phyloP scores from a whole-genome alignment of 2,888 invertebrate genomes.

The Euzetes globulus region DNA sequence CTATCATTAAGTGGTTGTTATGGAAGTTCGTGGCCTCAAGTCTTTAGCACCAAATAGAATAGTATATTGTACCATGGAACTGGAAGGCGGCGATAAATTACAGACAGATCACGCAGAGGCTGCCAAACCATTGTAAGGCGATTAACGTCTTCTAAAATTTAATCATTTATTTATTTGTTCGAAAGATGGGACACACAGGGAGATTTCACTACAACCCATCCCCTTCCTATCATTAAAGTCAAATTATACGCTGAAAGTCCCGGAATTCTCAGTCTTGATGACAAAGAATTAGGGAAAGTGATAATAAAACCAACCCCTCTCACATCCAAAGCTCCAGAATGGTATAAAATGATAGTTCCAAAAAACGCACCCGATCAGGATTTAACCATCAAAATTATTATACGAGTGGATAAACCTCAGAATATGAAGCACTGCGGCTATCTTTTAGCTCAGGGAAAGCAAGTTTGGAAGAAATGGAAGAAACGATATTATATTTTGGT shows the following conservation, averaged over 20 bases:
- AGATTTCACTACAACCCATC: slow-evolving; percentile 96
- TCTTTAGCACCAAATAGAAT: slow-evolving; percentile 93
- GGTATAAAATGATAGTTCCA: slow-evolving; percentile 94
- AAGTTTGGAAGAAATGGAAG: slow-evolving; percentile 99
- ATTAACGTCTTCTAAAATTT: background rate
- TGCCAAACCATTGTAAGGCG: slow-evolving; percentile 86
- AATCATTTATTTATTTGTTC: background rate
- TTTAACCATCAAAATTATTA: slow-evolving; percentile 90
- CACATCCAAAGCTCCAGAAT: slow-evolving; percentile 62
- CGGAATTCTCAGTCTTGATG: slow-evolving; percentile 93
- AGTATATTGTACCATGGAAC: slow-evolving; percentile 99
- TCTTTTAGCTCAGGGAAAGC: slow-evolving; percentile 85
- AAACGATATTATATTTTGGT: slow-evolving; percentile 95
- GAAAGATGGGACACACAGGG: slow-evolving; percentile 98
- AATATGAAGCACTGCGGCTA: slow-evolving; percentile 99
- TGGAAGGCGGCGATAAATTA: slow-evolving; percentile 95
- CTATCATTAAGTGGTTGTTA: slow-evolving; percentile 78
- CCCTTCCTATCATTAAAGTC: slow-evolving; percentile 92
- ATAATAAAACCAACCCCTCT: slow-evolving; percentile 42
- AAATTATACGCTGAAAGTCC: slow-evolving; percentile 97
- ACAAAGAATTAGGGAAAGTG: slow-evolving; percentile 88
- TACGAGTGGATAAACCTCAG: slow-evolving; percentile 95
- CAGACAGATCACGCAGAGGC: slow-evolving; percentile 99
- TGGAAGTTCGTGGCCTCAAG: slow-evolving; percentile 98
- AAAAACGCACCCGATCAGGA: slow-evolving; percentile 94